phyloP scores from a whole-genome alignment of 2,888 invertebrate genomes.

The Lamproptera curius region DNA sequence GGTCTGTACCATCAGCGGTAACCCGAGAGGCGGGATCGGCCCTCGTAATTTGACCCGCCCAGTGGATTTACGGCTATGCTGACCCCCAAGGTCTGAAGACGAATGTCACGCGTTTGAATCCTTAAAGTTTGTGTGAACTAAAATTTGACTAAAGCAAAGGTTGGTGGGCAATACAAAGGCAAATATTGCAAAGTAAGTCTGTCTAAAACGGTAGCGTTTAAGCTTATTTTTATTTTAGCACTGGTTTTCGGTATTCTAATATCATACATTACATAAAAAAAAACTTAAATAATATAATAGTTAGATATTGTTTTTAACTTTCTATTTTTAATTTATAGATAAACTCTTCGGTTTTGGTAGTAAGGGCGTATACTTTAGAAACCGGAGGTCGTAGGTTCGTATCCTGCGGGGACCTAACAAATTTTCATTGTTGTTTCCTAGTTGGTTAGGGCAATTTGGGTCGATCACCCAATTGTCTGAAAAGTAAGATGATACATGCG shows the following conservation, averaged over 20 bases:
- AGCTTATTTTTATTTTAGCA: background rate
- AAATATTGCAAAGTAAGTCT: background rate
- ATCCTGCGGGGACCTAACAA: too few relatives aligned
- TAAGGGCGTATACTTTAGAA: too few relatives aligned
- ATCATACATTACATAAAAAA: background rate
- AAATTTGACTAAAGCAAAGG: background rate
- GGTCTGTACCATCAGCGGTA: slow-evolving; percentile 32
- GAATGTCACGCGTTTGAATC: slow-evolving; percentile 4
- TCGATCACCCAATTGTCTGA: too few relatives aligned
- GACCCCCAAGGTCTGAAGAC: slow-evolving; percentile 13
- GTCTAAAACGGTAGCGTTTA: too few relatives aligned
- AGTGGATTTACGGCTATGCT: slow-evolving; percentile 29
- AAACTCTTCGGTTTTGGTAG: too few relatives aligned
- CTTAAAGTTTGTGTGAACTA: background rate
- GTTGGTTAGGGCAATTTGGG: too few relatives aligned
- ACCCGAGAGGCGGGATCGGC: slow-evolving; percentile 28
- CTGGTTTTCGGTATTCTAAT: background rate
- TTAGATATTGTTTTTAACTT: too few relatives aligned
- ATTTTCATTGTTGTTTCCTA: too few relatives aligned
- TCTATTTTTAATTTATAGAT: too few relatives aligned
- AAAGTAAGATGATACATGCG: too few relatives aligned
- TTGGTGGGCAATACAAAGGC: background rate
- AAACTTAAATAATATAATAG: too few relatives aligned
- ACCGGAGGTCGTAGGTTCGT: too few relatives aligned
- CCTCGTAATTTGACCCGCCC: slow-evolving; percentile 39